A percentile compares a stretch with the other conserved stretches of the same genome.
phyloP scores from a whole-genome alignment of 2,113 vertebrate species.

The Dendrocopos noguchii region DNA sequence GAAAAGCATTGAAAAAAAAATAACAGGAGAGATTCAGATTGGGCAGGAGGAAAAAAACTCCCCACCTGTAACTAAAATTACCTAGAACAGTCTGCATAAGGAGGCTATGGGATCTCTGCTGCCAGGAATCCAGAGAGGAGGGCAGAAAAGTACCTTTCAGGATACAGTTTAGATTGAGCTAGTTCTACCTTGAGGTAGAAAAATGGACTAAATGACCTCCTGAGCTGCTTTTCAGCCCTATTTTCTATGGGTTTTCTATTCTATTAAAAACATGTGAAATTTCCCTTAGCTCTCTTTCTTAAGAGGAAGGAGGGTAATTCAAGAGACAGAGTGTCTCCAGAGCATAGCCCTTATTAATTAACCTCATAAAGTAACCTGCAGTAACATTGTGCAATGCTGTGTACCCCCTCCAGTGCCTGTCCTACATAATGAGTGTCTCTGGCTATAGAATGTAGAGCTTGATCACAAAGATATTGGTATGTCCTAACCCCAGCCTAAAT shows the following conservation, averaged over 20 bases:
- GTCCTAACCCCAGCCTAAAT: conserved; percentile 35
- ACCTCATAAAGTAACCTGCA: conserved; percentile 58
- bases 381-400: conserved; percentile 7
- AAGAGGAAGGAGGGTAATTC: conserved; percentile 64
- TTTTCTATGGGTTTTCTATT: conserved; percentile 41
- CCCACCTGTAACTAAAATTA: background rate
- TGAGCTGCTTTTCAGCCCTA: conserved; percentile 67
- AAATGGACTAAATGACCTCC: conserved; percentile 48
- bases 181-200: conserved; percentile 42
- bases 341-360: conserved; percentile 72
- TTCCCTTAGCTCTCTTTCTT: conserved; percentile 56
- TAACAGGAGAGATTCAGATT: background rate
- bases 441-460: conserved; percentile 30
- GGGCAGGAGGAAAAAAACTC: background rate
- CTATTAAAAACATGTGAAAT: conserved; percentile 58
- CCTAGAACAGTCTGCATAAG: background rate
- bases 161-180: background rate
- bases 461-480: background rate
- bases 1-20: background rate
- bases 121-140: background rate
- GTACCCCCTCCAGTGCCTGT: conserved; percentile 44
- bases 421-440: conserved; percentile 35
- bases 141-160: conserved; percentile 42
- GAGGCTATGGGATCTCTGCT: background rate
- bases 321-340: conserved; percentile 29